phyloP scores from a whole-genome alignment of 2,113 vertebrate species.

The human (Homo sapiens) region GRCh38 chr7:129451501-129452000 shows the following conservation, averaged over 20 bases:
- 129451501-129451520: background rate
- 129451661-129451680: constrained; percentile 94
- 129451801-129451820: background rate
- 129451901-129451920: background rate
- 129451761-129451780: background rate
- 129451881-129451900: background rate
- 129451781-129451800: background rate
- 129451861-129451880: background rate
- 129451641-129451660: constrained; percentile 88
- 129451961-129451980: background rate
- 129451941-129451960: background rate
- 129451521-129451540: background rate
- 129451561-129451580: background rate
- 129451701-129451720: constrained; percentile 91
- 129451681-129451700: constrained; percentile 94
- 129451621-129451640: constrained; percentile 91
- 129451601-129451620: constrained; percentile 83
- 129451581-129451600: accelerated
- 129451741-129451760: constrained; percentile 90
- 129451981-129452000: background rate
- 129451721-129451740: constrained; percentile 95
- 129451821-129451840: background rate
- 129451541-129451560: background rate
- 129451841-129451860: background rate
- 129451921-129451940: background rate